A percentile compares a stretch with the other conserved stretches of the same genome.
Conservation (phyloP, 2,888 invertebrate genomes). For the Diarsia mendica region DNA sequence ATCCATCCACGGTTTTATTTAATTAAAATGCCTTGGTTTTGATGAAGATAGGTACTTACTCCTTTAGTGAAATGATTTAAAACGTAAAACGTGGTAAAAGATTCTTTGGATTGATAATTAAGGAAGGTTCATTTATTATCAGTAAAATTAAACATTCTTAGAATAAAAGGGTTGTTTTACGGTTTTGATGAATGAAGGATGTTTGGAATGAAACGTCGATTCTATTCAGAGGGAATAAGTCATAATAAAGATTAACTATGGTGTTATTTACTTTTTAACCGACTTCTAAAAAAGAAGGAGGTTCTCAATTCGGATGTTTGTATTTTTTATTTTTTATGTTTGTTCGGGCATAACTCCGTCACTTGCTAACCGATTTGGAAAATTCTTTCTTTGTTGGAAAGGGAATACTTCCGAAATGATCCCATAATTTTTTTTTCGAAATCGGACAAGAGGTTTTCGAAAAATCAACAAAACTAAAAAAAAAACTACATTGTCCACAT, state of each 20-base stretch:
- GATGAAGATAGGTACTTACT: slow-evolving; percentile 35
- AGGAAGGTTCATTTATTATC: slow-evolving; percentile 19
- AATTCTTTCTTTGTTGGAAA: too few species aligned
- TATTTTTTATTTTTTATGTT: too few species aligned
- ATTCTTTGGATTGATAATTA: slow-evolving; percentile 18
- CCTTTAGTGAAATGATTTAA: slow-evolving; percentile 25
- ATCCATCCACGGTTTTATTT: slow-evolving; percentile 6
- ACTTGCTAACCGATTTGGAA: too few species aligned
- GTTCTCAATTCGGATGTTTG: too few species aligned
- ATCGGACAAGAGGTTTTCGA: too few species aligned
- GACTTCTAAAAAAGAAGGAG: too few species aligned
- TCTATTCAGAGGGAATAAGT: background rate
- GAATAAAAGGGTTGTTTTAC: slow-evolving; percentile 1
- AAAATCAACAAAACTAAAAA: too few species aligned
- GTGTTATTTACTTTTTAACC: too few species aligned
- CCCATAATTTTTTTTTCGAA: too few species aligned
- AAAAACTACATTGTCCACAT: too few species aligned
- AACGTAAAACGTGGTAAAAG: slow-evolving; percentile 30
- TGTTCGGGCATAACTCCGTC: too few species aligned
- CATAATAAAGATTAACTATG: background rate
- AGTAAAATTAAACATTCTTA: slow-evolving; percentile 25
- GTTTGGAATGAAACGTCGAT: slow-evolving; percentile 4
- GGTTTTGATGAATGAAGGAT: background rate
- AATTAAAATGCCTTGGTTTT: slow-evolving; percentile 21
- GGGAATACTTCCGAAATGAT: too few species aligned